These are phyloP conservation scores for Antheraea pernyi DNA, from an alignment of 1,140 invertebrate species.

Conservation along the genomic window DNA sequence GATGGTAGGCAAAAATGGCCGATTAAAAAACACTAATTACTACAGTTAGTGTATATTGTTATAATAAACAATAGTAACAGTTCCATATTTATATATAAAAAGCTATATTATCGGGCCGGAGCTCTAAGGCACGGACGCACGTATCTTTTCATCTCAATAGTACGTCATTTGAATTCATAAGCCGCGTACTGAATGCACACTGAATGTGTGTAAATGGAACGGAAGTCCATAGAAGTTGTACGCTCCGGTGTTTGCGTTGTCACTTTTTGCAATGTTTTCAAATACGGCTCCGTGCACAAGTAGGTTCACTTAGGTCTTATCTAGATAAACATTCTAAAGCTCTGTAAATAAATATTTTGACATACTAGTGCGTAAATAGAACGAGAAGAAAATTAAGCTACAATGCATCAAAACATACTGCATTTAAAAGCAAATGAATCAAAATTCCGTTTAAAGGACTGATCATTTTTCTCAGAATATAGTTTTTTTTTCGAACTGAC, in stretches of 20 bases:
- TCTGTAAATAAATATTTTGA: not conserved
- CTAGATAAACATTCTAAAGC: not conserved
- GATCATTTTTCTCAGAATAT: too few relatives aligned
- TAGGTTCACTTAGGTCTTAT: not conserved
- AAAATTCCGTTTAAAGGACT: too few relatives aligned
- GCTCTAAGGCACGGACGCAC: slow-evolving; percentile 4
- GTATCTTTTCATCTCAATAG: slow-evolving; percentile 13
- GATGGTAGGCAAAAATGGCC: not conserved
- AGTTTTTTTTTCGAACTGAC: too few relatives aligned
- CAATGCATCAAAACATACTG: too few relatives aligned
- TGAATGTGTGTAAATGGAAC: slow-evolving; percentile 16
- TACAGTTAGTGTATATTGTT: too few relatives aligned
- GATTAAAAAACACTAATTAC: too few relatives aligned
- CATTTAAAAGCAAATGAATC: too few relatives aligned
- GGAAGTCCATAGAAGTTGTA: slow-evolving; percentile 11
- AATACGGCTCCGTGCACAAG: not conserved
- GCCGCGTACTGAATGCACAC: not conserved
- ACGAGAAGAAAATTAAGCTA: not conserved
- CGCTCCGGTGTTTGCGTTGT: not conserved
- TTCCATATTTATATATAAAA: not conserved
- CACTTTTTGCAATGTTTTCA: not conserved
- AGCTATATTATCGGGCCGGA: not conserved
- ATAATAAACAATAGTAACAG: not conserved
- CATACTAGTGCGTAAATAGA: not conserved
- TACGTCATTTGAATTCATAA: slow-evolving; percentile 16